A percentile compares a stretch with the other conserved stretches of the same genome.
These are phyloP conservation scores for Sesia bembeciformis DNA, from an alignment of 2,888 invertebrate species.

Conservation along the genomic window DNA sequence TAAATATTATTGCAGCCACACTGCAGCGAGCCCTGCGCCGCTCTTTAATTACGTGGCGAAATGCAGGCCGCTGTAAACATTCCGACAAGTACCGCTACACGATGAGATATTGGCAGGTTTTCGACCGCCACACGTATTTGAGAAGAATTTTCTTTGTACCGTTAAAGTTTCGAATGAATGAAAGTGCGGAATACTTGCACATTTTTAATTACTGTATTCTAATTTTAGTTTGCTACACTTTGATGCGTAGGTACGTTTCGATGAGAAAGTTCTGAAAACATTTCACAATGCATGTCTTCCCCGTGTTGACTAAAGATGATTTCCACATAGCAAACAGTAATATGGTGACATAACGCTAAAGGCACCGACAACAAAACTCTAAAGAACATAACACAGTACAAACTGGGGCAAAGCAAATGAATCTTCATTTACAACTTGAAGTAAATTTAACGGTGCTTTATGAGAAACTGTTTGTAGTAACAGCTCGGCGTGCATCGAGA, in stretches of 20 bases:
- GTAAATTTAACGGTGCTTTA: conserved; percentile 37
- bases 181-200: conserved; percentile 5
- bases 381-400: conserved; percentile 12
- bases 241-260: neutral
- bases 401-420: conserved; percentile 39
- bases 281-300: conserved; percentile 6
- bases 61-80: conserved; percentile 28
- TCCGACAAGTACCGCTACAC: conserved; percentile 35
- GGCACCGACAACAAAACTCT: conserved; percentile 5
- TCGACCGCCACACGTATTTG: conserved; percentile 21
- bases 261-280: conserved; percentile 7
- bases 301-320: conserved; percentile 12
- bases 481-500: no score
- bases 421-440: conserved; percentile 27
- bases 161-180: conserved; percentile 14
- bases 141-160: conserved; percentile 33
- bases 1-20: conserved; percentile 43
- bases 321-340: conserved; percentile 15
- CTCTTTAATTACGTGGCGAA: conserved; percentile 29
- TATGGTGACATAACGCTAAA: conserved; percentile 18
- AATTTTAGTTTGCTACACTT: conserved; percentile 7
- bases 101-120: conserved; percentile 36
- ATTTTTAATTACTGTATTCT: conserved; percentile 1
- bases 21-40: conserved; percentile 9
- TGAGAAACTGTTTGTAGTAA: neutral